Conservation (phyloP, 2,797 vertebrate species). For the Trachurus trachurus region DNA sequence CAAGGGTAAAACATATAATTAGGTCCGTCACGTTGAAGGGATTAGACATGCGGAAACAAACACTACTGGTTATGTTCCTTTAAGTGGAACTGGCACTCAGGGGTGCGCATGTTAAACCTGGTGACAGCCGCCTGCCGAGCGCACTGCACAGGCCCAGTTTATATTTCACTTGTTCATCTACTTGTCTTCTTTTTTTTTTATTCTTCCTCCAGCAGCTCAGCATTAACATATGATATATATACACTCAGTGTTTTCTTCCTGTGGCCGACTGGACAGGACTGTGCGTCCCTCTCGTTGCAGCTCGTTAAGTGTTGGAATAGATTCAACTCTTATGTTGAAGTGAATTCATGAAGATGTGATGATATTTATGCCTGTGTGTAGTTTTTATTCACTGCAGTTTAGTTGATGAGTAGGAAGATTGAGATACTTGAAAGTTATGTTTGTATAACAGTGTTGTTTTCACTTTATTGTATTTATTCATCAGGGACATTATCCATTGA, state of each 20-base stretch:
- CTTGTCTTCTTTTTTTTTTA: neutral
- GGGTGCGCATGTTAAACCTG: slow-evolving; percentile 24
- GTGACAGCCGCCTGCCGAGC: slow-evolving; percentile 26
- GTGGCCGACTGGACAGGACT: too few species aligned
- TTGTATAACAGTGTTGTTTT: neutral
- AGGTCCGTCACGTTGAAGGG: slow-evolving; percentile 50
- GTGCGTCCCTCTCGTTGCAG: too few species aligned
- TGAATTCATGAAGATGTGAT: neutral
- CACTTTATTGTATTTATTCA: neutral
- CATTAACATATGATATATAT: too few species aligned
- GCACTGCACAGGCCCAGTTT: neutral
- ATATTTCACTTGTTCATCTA: neutral
- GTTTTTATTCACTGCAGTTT: neutral
- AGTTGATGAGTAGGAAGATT: neutral
- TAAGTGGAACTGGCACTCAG: slow-evolving; percentile 38
- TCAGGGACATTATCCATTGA: neutral
- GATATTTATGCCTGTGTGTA: too few species aligned
- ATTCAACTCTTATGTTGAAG: neutral
- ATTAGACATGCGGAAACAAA: slow-evolving; percentile 61
- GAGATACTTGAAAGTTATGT: neutral
- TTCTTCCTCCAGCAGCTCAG: too few species aligned
- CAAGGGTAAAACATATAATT: slow-evolving; percentile 63
- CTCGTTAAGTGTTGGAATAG: neutral
- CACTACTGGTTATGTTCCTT: slow-evolving; percentile 32
- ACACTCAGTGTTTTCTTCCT: too few species aligned